These are phyloP conservation scores for Genyomyrus donnyi DNA, from an alignment of 2,113 vertebrate genomes.

Conservation along the genomic window DNA sequence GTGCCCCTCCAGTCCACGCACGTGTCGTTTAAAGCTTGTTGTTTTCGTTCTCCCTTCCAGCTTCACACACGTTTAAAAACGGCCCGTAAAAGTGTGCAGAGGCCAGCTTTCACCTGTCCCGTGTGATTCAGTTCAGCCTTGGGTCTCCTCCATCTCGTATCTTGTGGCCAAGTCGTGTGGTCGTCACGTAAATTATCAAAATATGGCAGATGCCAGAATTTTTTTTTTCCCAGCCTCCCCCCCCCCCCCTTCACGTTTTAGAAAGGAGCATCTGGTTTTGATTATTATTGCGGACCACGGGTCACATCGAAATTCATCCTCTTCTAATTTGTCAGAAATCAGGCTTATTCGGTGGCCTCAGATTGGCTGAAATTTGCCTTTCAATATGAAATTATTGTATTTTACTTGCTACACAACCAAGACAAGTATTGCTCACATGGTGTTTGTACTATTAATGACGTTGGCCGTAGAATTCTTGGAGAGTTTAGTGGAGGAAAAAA, in stretches of 20 bases:
- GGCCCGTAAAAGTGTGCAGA: constrained; percentile 26
- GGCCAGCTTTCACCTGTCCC: background rate
- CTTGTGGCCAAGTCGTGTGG: constrained; percentile 50
- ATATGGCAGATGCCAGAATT: constrained; percentile 44
- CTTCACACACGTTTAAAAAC: constrained; percentile 40
- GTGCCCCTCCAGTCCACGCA: constrained; percentile 31
- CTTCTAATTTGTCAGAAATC: constrained; percentile 62
- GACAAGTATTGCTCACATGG: constrained; percentile 62
- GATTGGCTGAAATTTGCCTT: constrained; percentile 61
- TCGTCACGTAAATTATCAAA: constrained; percentile 63
- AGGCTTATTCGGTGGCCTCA: constrained; percentile 56
- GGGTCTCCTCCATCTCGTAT: constrained; percentile 23
- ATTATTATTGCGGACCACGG: constrained; percentile 55
- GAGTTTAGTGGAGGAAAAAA: constrained; percentile 34
- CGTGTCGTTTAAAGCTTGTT: constrained; percentile 54
- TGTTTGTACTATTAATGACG: constrained; percentile 58
- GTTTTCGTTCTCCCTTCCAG: constrained; percentile 45
- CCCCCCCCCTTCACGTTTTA: constrained; percentile 39
- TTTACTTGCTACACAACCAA: constrained; percentile 53
- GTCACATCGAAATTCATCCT: constrained; percentile 55
- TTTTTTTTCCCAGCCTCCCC: constrained; percentile 35
- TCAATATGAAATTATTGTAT: constrained; percentile 59
- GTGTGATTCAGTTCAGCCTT: constrained; percentile 24
- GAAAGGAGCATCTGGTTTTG: constrained; percentile 57
- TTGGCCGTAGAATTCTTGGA: constrained; percentile 37